Evolutionary conservation across 2,797 vertebrate species (phyloP), one percentile per base, ranked within the genome.

Genomic region (Sphenodon punctatus): DNA sequence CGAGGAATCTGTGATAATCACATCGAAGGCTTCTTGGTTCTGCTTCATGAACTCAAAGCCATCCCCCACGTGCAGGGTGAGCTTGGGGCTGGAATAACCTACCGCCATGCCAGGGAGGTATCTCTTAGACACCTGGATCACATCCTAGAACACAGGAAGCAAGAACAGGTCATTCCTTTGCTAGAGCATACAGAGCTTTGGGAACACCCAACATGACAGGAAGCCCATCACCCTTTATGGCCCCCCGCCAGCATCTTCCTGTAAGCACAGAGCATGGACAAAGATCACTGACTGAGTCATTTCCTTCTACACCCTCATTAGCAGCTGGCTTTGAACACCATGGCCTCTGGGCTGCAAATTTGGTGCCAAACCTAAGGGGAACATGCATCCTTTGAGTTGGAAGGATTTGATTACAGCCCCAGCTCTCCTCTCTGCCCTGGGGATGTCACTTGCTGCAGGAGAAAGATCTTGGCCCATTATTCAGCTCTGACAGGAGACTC

Each of bases 1-100:
- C 11, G 99, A 99, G 1, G 98, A 99, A 91, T 99, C 99, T 0
- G 98, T 99, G 93, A 99, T 99, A 89, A 99, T 99, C 61, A 99
- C 91, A 38, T 99, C 98, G 13, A 99, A 99, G 45, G 98, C 98
- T 71, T 99, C 97, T 94, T 99, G 98, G 93, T 99, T 99, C 93
- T 98, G 97, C 83, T 99, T 99, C 99, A 99, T 99, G 92, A 99
- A 99, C 88, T 99, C 98, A 92, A 99, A 99, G 42, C 99, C 99
- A 3, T 99, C 98, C 4, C 98, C 98, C 9, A 99, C 97, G 0
- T 99, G 97, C 38, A 99, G 94, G 63, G 96, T 98, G 74, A 99
- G 95, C 87, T 99, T 99, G 17, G 98, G 96, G 48, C 97, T 99
- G 84, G 97, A 97, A 93, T 98, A 99, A 2, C 98, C 98, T 82